Conservation (phyloP, 2,113 vertebrate genomes). For the Rhinolophus ferrumequinum region DNA sequence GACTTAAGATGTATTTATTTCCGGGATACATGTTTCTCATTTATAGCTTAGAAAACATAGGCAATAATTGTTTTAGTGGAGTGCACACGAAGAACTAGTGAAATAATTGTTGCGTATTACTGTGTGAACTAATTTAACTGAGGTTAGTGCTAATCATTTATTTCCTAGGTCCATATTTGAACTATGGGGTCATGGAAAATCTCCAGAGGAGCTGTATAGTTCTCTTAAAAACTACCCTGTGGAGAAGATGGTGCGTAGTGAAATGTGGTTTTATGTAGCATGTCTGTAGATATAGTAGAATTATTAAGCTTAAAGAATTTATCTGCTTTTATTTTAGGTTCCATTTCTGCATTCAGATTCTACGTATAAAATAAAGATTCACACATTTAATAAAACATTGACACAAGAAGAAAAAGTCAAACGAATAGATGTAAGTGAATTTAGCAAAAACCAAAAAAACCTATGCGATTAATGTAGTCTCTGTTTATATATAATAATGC, state of each 20-base stretch:
- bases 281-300: background rate
- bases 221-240: slow-evolving; percentile 91
- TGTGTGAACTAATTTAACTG: background rate
- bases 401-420: slow-evolving; percentile 92
- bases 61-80: background rate
- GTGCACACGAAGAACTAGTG: background rate
- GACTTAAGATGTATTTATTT: background rate
- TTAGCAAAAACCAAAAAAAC: slow-evolving; percentile 5
- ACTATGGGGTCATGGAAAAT: slow-evolving; percentile 95
- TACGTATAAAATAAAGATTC: slow-evolving; percentile 95
- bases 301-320: slow-evolving; percentile 44
- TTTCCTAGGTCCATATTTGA: slow-evolving; percentile 95
- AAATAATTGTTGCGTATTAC: background rate
- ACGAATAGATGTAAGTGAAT: slow-evolving; percentile 94
- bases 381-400: slow-evolving; percentile 97
- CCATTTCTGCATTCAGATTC: slow-evolving; percentile 91
- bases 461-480: background rate
- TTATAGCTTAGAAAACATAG: background rate
- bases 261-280: background rate
- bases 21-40: background rate
- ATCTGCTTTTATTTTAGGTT: slow-evolving; percentile 85
- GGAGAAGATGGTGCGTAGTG: slow-evolving; percentile 91
- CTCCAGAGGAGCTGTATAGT: slow-evolving; percentile 89
- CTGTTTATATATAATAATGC: background rate
- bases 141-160: slow-evolving; percentile 45